Conservation (phyloP, 2,113 vertebrate species). For the Sander vitreus region DNA sequence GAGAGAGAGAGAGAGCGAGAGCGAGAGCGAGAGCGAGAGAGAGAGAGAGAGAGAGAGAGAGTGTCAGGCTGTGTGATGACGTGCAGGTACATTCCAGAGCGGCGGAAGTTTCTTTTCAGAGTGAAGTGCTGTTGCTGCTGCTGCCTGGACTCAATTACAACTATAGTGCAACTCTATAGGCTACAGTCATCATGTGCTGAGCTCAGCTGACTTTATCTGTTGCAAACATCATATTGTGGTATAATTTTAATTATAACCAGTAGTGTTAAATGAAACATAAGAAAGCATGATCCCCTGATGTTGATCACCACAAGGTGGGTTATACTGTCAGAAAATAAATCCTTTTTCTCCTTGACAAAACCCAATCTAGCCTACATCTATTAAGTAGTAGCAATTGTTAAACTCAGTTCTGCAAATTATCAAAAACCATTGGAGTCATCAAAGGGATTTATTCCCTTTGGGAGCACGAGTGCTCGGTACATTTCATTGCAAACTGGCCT, state of each 20-base stretch:
- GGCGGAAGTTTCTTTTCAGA: slow-evolving; percentile 69
- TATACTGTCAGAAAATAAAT: not conserved
- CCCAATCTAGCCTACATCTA: not conserved
- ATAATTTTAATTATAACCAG: not conserved
- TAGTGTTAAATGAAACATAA: not conserved
- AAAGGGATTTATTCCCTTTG: not conserved
- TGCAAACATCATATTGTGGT: slow-evolving; percentile 4
- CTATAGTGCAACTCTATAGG: slow-evolving; percentile 2
- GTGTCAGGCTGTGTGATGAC: slow-evolving; percentile 65
- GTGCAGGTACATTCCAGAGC: slow-evolving; percentile 74
- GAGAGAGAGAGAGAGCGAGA: not conserved
- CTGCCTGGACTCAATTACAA: slow-evolving; percentile 66
- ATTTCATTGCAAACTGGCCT: not conserved
- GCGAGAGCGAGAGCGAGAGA: no score
- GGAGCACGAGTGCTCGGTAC: not conserved
- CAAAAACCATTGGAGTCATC: not conserved
- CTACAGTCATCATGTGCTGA: not conserved
- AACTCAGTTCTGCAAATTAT: not conserved
- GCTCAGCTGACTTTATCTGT: slow-evolving; percentile 7
- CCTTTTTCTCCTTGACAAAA: not conserved
- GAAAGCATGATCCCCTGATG: not conserved
- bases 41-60: slow-evolving; percentile 10
- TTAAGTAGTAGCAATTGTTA: not conserved
- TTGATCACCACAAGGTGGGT: not conserved
- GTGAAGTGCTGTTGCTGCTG: slow-evolving; percentile 55